A percentile compares a stretch with the other conserved stretches of the same genome.
phyloP scores from a whole-genome alignment of 2,113 vertebrate species.

The Cheirogaleus medius region DNA sequence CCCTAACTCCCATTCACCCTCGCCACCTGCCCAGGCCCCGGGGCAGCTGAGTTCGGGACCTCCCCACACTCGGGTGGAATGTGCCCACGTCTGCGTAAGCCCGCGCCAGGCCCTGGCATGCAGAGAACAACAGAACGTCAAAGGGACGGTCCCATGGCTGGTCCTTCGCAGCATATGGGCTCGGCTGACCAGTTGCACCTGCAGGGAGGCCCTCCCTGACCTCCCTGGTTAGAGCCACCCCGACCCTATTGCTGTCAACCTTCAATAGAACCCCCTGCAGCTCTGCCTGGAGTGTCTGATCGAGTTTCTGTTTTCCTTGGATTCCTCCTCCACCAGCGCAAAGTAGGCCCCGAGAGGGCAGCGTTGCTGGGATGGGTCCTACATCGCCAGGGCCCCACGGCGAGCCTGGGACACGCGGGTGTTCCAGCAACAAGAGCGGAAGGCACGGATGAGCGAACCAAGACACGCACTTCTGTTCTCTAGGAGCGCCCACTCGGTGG shows the following conservation, averaged over 20 bases:
- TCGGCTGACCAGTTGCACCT: background rate
- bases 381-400: background rate
- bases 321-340: fast-evolving
- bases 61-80: fast-evolving
- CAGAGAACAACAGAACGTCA: background rate
- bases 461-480: fast-evolving
- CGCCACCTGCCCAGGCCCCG: too few species aligned
- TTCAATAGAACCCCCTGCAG: background rate
- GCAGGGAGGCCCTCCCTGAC: background rate
- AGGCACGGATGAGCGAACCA: fast-evolving
- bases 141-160: background rate
- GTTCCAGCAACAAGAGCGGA: fast-evolving
- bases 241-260: fast-evolving
- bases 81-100: background rate
- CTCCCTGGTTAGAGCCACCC: background rate
- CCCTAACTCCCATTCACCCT: background rate
- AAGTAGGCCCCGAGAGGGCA: background rate
- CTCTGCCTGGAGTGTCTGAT: fast-evolving
- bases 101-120: fast-evolving
- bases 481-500: background rate
- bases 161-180: background rate
- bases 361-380: background rate
- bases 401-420: fast-evolving
- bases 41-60: background rate
- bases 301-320: fast-evolving